These are phyloP conservation scores for Drosophila subobscura DNA, from an alignment of 1,140 invertebrate genomes.

Conservation along the genomic window DNA sequence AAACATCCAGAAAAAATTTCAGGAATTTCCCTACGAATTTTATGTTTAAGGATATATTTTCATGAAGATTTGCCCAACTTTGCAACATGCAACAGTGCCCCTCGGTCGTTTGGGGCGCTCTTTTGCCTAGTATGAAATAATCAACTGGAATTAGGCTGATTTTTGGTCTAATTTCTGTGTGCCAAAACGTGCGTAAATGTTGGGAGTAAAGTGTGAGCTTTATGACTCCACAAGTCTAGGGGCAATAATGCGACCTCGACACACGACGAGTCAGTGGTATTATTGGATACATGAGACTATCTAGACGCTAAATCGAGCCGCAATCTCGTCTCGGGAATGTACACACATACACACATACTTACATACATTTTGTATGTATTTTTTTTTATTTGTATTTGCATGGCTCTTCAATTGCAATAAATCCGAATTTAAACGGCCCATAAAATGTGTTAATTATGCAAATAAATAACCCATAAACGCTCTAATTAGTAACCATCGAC, in stretches of 20 bases:
- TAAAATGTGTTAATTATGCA: conserved; percentile 71
- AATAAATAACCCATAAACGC: conserved; percentile 75
- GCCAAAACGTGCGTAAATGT: conserved; percentile 71
- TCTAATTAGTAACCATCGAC: conserved; percentile 71
- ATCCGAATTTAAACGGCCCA: conserved; percentile 73
- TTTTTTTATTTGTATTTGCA: conserved; percentile 52
- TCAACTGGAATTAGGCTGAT: background rate
- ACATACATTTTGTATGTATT: conserved; percentile 29
- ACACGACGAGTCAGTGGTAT: background rate
- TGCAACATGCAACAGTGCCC: too few relatives aligned
- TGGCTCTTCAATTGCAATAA: conserved; percentile 72
- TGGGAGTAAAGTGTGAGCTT: conserved; percentile 59
- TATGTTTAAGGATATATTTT: too few relatives aligned
- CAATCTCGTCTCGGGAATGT: conserved; percentile 12
- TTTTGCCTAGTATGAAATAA: too few relatives aligned
- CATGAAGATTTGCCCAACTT: too few relatives aligned
- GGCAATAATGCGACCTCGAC: conserved; percentile 32
- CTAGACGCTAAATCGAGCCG: conserved; percentile 20
- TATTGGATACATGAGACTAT: conserved; percentile 3
- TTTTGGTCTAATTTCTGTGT: conserved; percentile 22
- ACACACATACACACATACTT: conserved; percentile 2
- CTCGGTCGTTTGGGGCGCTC: too few relatives aligned
- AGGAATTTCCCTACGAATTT: too few relatives aligned
- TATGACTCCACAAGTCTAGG: conserved; percentile 59
- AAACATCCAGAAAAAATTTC: too few relatives aligned